Conservation (phyloP, 37 sponge, comb jelly and placozoan species). For the Ianthella basta region DNA sequence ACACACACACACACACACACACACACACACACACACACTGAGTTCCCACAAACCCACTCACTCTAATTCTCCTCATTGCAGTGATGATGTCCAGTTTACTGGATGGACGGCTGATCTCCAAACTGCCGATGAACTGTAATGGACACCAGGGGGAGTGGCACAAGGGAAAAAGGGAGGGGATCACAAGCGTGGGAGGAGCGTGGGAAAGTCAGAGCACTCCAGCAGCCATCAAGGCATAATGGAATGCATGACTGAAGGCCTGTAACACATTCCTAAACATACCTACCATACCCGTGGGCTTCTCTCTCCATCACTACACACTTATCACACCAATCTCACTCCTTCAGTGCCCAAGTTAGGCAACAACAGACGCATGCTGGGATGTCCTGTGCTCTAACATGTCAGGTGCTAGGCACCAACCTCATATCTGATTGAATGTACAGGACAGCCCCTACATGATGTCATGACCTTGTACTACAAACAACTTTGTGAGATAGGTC, state of each 20-base stretch:
- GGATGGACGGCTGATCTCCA: conserved; percentile 88
- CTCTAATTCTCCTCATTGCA: conserved; percentile 94
- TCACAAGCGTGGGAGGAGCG: not conserved
- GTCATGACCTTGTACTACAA: not conserved
- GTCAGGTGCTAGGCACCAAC: too few species aligned
- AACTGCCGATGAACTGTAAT: conserved; percentile 89
- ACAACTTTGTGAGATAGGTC: too few species aligned
- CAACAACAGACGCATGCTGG: too few species aligned
- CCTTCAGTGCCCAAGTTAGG: too few species aligned
- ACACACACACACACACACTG: conserved; percentile 1
- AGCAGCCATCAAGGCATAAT: not conserved
- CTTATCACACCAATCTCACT: too few species aligned
- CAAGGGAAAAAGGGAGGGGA: not conserved
- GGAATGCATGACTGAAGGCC: not conserved
- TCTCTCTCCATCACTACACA: too few species aligned
- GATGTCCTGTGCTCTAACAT: too few species aligned
- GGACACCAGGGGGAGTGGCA: not conserved
- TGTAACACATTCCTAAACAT: not conserved
- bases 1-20: too few species aligned
- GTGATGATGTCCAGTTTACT: conserved; percentile 93
- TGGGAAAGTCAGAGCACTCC: not conserved
- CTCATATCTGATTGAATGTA: too few species aligned
- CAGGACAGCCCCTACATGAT: too few species aligned
- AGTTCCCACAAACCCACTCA: conserved; percentile 39
- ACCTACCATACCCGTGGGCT: too few species aligned